Conservation (phyloP, 2,797 vertebrate species). For the Perdix hodgsoniae region DNA sequence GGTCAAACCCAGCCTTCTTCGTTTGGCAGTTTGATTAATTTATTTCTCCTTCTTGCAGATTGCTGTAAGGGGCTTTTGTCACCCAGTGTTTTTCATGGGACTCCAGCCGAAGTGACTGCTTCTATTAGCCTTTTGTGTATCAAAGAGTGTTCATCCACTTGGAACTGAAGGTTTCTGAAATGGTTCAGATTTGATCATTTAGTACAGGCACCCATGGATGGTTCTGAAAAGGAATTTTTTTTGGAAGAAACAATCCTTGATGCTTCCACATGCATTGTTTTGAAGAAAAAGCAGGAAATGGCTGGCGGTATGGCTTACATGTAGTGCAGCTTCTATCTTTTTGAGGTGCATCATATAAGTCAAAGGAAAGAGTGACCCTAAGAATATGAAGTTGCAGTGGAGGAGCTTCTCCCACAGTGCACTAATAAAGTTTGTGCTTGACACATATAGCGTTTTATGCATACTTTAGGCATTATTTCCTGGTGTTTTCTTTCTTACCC, state of each 20-base stretch:
- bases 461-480: neutral
- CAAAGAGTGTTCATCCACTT: slow-evolving; percentile 30
- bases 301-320: neutral
- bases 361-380: neutral
- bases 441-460: neutral
- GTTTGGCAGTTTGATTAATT: slow-evolving; percentile 96
- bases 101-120: slow-evolving; percentile 69
- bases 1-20: slow-evolving; percentile 89
- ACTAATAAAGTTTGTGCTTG: neutral
- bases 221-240: neutral
- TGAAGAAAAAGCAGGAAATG: neutral
- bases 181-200: slow-evolving; percentile 21
- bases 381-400: neutral
- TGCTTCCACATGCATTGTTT: neutral
- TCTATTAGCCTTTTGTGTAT: slow-evolving; percentile 60
- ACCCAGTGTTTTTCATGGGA: slow-evolving; percentile 81
- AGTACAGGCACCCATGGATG: neutral
- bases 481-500: neutral
- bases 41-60: slow-evolving; percentile 88
- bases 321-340: neutral
- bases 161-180: neutral
- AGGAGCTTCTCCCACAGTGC: neutral
- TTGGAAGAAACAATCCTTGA: neutral
- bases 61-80: slow-evolving; percentile 89
- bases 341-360: neutral